phyloP scores from a whole-genome alignment of 2,888 invertebrate genomes.

The Sisyra nigra region DNA sequence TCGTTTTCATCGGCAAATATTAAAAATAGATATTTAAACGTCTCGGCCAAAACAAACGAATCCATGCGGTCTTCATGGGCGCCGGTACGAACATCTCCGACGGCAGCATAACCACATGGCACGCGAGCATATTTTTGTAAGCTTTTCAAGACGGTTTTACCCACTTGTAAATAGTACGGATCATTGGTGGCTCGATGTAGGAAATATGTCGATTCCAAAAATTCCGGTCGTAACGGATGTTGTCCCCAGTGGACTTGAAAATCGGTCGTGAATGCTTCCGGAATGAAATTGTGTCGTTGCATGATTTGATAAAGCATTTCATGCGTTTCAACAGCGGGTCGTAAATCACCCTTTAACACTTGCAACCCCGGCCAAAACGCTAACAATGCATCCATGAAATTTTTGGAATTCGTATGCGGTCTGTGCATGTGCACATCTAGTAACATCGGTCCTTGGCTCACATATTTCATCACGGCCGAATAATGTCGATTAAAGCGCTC shows the following conservation, averaged over 20 bases:
- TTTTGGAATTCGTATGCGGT: conserved; percentile 83
- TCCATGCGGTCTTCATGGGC: conserved; percentile 95
- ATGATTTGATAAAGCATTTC: conserved; percentile 98
- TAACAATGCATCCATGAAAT: conserved; percentile 93
- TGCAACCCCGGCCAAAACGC: conserved; percentile 99
- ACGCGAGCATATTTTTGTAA: conserved; percentile 83
- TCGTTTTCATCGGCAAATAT: conserved; percentile 82
- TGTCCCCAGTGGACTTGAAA: conserved; percentile 97
- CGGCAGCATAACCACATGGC: conserved; percentile 93
- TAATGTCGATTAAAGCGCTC: conserved; percentile 92
- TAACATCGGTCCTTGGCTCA: conserved; percentile 88
- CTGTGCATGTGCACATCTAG: conserved; percentile 82
- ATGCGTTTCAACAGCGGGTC: conserved; percentile 96
- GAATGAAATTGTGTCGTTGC: conserved; percentile 93
- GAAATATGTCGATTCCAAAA: conserved; percentile 96
- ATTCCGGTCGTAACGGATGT: conserved; percentile 92
- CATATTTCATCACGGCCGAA: conserved; percentile 91
- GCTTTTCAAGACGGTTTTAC: conserved; percentile 72
- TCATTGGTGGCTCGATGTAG: conserved; percentile 90
- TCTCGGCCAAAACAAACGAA: conserved; percentile 94
- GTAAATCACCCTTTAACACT: conserved; percentile 71
- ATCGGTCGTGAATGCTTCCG: conserved; percentile 96
- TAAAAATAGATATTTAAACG: conserved; percentile 91
- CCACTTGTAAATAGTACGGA: conserved; percentile 87
- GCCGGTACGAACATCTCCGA: conserved; percentile 86